Base-by-base conservation (phyloP, 2,888 invertebrate genomes). In the Meloe dianella region DNA sequence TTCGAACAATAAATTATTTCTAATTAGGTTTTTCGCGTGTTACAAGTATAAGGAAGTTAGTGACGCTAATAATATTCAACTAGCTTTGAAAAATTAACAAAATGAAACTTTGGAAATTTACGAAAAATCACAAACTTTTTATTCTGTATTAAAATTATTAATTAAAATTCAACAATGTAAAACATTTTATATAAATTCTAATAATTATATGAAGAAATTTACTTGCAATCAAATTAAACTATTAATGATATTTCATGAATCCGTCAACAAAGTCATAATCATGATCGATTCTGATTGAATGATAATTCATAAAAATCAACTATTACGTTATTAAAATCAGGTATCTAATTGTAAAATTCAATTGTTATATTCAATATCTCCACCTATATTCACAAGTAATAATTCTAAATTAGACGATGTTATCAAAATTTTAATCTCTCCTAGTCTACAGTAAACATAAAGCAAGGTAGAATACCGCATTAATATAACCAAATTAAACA, bases 401-500 rank as follows among this genome's bases (percentile, higher is more conserved):
- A 35, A 7, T 35, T 10, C 17, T n/a, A n/a, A 41, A 51, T 14
- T 24, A 51, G 5, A 24, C 10, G n/a, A 6, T 41, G 54, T 35
- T 64, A 32, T 65, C 68, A 61, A 63, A 68, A 65, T 65, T 62
- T 63, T 57, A 65, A 65, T 65, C 59, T 47, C 9, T 47, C 47
- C 7, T 17, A 22, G 10, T 35, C n/a, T 60, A 60, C 29, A 29
- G 51, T 64, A 66, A 69, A 66, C 35, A 61, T 58, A 64, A 69
- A 64, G 64, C 59, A 69, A 66, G 59, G 66, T 66, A 58, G 29
- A 61, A 63, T 62, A 60, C 60, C 57, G 67, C 61, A 70, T 70
- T 70, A 70, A 70, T 70, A 59, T 65, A 70, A 67, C 65, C 67
- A 70, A 68, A 70, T 70, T 68, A 66, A 68, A 68, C 68, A 70